These are phyloP conservation scores for Lasioglossum oenotherae DNA, from an alignment of 2,888 invertebrate genomes.

Conservation along the genomic window DNA sequence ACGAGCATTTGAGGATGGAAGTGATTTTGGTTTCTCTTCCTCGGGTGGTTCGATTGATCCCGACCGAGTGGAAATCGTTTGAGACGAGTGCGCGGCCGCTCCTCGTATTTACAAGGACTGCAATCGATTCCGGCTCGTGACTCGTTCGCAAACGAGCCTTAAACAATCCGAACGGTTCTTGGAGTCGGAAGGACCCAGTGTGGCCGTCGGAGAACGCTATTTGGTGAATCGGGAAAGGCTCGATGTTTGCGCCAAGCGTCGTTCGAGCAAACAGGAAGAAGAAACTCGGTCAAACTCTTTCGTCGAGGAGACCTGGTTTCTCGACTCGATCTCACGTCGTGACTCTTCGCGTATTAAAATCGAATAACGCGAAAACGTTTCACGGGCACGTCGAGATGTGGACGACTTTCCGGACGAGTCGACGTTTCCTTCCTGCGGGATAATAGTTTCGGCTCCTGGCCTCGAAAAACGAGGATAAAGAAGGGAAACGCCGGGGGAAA, in stretches of 20 bases:
- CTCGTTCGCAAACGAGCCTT: neutral
- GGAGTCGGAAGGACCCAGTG: neutral
- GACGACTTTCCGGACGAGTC: slow-evolving; percentile 36
- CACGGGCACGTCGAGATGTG: neutral
- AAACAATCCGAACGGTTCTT: neutral
- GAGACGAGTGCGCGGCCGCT: neutral
- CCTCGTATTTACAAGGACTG: neutral
- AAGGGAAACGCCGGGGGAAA: slow-evolving; percentile 13
- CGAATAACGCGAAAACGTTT: slow-evolving; percentile 24
- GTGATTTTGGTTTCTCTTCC: neutral
- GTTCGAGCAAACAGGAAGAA: neutral
- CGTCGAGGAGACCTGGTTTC: neutral
- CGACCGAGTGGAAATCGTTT: neutral
- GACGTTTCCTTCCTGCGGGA: slow-evolving; percentile 48
- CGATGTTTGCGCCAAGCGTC: neutral
- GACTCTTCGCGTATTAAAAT: slow-evolving; percentile 24
- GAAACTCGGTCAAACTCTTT: neutral
- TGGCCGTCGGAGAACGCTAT: neutral
- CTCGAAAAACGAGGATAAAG: neutral
- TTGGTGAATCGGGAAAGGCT: neutral
- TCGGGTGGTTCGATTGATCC: neutral
- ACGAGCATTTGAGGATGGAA: neutral
- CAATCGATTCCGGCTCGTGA: neutral
- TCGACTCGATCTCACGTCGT: neutral
- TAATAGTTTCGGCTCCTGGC: slow-evolving; percentile 37